Base-by-base conservation (phyloP, 1,140 invertebrate species). In the Rhyacophila brunnea region DNA sequence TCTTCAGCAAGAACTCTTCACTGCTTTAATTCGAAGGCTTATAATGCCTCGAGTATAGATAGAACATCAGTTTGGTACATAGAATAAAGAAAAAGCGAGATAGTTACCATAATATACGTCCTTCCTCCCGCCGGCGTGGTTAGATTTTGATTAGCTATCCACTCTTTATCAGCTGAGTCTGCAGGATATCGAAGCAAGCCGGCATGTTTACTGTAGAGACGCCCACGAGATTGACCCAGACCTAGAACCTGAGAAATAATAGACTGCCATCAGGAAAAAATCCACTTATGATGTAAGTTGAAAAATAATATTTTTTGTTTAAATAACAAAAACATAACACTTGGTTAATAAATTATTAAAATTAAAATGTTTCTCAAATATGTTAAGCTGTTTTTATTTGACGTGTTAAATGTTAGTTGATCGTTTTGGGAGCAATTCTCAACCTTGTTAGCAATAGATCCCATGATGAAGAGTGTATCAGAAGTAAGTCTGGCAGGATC, bases 111-210 rank as follows among this genome's bases (percentile, higher is more conserved):
- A 58, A 93, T 83, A 65, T 90, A 91, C 20, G 89, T 87, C 74
- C 88, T 89, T 6, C 88, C 88, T 10, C 89, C 88, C 49, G 86
- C 87, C 34, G 86, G 84, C 66, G 89, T 86, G 71, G 90, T 89
- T 52, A 89, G 73, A 68, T 88, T 87, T 63, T 90, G 84, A 60
- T 84, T 87, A 45, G 85, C 83, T 18, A 93, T 80, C 90, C 90
- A 92, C 68, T 90, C 87, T 69, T 91, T 91, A 67, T 93, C 90
- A 65, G 90, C 87, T 57, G 85, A 84, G 68, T 93, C 90, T 38
- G 89, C 88, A 49, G 85, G 85, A 74, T 92, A 93, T 68, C 87
- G 83, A 45, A 88, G 84, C 11, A 92, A 64, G 20, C 89, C 87
- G 28, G 89, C 86, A 79, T 92, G 90, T 70, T 90, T 84, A 1